phyloP scores from a whole-genome alignment of 2,888 invertebrate genomes.

The Morinoia aosen region DNA sequence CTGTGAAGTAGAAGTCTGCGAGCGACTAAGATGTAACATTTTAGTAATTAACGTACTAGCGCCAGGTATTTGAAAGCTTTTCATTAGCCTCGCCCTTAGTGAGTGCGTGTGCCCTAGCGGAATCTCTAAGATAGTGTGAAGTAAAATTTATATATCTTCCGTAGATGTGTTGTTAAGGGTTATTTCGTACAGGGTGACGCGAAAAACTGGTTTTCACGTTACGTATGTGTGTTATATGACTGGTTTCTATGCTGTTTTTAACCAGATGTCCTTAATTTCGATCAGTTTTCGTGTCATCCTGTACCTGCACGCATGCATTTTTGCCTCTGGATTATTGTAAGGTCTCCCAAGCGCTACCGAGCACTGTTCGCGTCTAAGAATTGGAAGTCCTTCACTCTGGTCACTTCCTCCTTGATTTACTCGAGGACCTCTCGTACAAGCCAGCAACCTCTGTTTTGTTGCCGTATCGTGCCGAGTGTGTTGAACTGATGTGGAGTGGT shows the following conservation, averaged over 20 bases:
- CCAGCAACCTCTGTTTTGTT: neutral
- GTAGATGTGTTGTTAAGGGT: neutral
- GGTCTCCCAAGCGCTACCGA: too few relatives aligned
- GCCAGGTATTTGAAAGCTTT: neutral
- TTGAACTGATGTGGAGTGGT: neutral
- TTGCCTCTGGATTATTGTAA: too few relatives aligned
- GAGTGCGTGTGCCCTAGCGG: neutral
- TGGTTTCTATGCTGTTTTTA: too few relatives aligned
- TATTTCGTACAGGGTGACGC: too few relatives aligned
- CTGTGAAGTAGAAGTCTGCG: neutral
- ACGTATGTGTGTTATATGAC: too few relatives aligned
- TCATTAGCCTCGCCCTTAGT: neutral
- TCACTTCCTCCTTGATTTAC: too few relatives aligned
- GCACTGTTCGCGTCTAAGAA: too few relatives aligned
- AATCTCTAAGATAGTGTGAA: neutral
- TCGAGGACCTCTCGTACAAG: neutral
- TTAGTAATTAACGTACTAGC: neutral
- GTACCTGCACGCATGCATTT: neutral
- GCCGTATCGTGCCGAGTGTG: neutral
- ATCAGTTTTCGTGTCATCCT: neutral
- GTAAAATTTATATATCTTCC: neutral
- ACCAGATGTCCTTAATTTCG: too few relatives aligned
- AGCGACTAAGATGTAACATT: neutral
- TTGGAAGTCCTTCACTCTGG: too few relatives aligned
- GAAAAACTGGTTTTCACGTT: too few relatives aligned